Evolutionary conservation across 2,797 vertebrate species (phyloP).

Genomic region (Anolis apletophallus): DNA sequence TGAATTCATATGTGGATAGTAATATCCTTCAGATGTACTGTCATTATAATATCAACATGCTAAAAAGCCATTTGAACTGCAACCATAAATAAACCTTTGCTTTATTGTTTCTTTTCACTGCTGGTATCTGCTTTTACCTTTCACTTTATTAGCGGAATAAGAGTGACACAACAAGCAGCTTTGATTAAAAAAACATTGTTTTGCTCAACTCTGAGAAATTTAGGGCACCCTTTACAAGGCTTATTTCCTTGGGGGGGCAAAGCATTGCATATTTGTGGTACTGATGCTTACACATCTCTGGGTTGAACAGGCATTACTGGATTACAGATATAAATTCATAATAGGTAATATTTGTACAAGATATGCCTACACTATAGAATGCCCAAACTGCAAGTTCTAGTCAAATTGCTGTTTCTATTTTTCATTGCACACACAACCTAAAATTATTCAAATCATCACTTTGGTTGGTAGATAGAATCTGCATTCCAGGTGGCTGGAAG

Average conservation of each 20-base stretch:
- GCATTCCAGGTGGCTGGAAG: not conserved
- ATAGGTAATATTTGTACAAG: not conserved
- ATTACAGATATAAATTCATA: not conserved
- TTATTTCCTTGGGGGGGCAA: not conserved
- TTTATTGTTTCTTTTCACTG: not conserved
- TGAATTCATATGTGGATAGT: not conserved
- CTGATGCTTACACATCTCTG: not conserved
- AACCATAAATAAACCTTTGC: not conserved
- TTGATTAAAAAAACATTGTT: not conserved
- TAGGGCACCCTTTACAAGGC: not conserved
- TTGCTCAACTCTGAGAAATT: not conserved
- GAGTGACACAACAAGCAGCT: not conserved
- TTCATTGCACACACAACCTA: not conserved
- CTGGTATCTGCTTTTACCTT: not conserved
- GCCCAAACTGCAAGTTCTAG: not conserved
- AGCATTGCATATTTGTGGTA: not conserved
- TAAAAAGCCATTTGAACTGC: not conserved
- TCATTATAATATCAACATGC: not conserved
- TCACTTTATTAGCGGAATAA: not conserved
- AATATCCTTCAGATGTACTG: not conserved
- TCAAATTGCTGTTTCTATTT: not conserved
- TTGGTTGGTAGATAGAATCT: not conserved
- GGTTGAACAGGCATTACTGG: not conserved
- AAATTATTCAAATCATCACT: not conserved
- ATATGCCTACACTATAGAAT: not conserved